A percentile compares a stretch with the other conserved stretches of the same genome.
Evolutionary conservation across 30 jellyfish, hydroid and myxozoan genomes (phyloP).

Genomic region (Pseudorhiza aurosa): DNA sequence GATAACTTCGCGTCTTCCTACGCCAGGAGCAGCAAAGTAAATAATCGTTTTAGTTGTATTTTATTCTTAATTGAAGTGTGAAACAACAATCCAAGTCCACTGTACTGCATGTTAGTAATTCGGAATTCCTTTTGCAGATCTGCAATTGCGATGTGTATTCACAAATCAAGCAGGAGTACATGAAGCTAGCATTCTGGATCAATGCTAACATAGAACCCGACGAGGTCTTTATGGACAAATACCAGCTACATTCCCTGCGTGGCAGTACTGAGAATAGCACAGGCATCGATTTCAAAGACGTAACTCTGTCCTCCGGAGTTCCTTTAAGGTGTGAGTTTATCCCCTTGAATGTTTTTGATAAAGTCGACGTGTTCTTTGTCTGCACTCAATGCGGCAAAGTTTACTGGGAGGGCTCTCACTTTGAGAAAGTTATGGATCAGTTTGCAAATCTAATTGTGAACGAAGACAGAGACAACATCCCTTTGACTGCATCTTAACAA

Average conservation of each 20-base stretch:
- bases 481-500: too few relatives aligned
- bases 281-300: slow-evolving; percentile 48
- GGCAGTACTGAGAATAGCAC: slow-evolving; percentile 33
- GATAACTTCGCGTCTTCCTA: too few relatives aligned
- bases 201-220: slow-evolving; percentile 57
- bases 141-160: slow-evolving; percentile 69
- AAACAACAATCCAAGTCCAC: too few relatives aligned
- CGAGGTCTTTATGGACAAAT: slow-evolving; percentile 28
- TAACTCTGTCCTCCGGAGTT: slow-evolving; percentile 63
- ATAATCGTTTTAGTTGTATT: too few relatives aligned
- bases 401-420: slow-evolving; percentile 86
- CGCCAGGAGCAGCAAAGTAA: too few relatives aligned
- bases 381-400: slow-evolving; percentile 83
- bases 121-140: slow-evolving; percentile 8
- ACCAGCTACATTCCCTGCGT: slow-evolving; percentile 32
- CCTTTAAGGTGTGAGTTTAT: slow-evolving; percentile 68
- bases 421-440: slow-evolving; percentile 42
- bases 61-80: too few relatives aligned
- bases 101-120: too few relatives aligned
- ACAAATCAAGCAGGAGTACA: slow-evolving; percentile 54
- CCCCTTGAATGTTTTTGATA: slow-evolving; percentile 60
- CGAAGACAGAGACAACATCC: slow-evolving; percentile 33
- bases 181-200: slow-evolving; percentile 66
- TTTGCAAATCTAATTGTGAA: slow-evolving; percentile 57
- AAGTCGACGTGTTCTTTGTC: slow-evolving; percentile 55